Evolutionary conservation across 2,797 vertebrate species (phyloP), one percentile per base, ranked within the genome.

Genomic region (Margarornis squamiger): DNA sequence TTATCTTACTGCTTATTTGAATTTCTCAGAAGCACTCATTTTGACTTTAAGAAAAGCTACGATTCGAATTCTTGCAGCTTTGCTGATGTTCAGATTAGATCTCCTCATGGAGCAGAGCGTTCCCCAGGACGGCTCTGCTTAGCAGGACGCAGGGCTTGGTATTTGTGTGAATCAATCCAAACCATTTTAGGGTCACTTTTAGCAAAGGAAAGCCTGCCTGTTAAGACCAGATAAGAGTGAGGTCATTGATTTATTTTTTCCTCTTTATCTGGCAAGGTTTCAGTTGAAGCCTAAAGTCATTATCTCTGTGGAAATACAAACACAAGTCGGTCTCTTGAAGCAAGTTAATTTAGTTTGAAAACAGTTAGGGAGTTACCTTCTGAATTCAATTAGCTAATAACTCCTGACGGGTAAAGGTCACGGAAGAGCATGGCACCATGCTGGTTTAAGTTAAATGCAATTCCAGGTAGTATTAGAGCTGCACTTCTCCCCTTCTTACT

Each of bases 331-430:
- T 92, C 95, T 94, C 94, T 97, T 94, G 91, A 94, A 94, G 88
- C 93, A 95, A 95, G 94, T 95, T 97, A 96, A 96, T 97, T 97
- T 96, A 93, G 91, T 97, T 93, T 97, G 91, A 96, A 96, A 97
- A 96, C 82, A 90, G 92, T 88, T 92, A 91, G 91, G 91, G 81
- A 92, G 92, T 96, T 95, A 96, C 93, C 92, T 86, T 93, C 86
- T 93, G 93, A 96, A 96, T 97, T 93, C 93, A 95, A 95, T 96
- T 96, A 95, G 86, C 92, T 95, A 95, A 95, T 92, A 95, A 95
- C 61, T 94, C 76, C 78, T 91, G 88, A 88, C 49, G 91, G 87
- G 61, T 92, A 92, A 91, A 94, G 96, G 91, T 94, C 93, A 96
- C 63, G 78, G 81, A 92, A 94, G 77, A 94, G 71, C 84, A 83